Base-by-base conservation (phyloP, 1,140 invertebrate species). In the Drosophila nebulosa region DNA sequence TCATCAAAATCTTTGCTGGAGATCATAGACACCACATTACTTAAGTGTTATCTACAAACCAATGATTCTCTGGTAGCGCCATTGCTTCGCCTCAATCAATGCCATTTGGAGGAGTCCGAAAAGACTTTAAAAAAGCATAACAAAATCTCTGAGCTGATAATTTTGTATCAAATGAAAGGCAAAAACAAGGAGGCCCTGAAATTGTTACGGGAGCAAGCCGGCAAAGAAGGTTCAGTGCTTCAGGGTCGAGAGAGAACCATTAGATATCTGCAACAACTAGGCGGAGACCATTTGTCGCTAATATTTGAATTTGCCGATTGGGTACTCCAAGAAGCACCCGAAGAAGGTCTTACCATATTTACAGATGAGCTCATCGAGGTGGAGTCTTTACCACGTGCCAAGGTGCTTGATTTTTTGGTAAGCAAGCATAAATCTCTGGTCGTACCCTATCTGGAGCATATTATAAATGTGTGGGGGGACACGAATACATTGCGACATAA, bases 1-100 rank as follows among this genome's bases (percentile, higher is more conserved):
- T 76, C 57, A 9, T 79, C 83, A 0, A 93, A 93, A 69, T 81
- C 98, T 72, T 93, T 98, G 30, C 91, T 98, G 18, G 97, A 98
- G 92, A 97, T 99, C 42, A 98, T 99, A 70, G 98, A 99, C 90
- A 99, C 98, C 3, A 99, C 98, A 1, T 92, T 99, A 50, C 92
- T 99, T 0, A 99, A 99, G 91, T 99, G 98, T 92, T 99, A 99
- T 92, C 93, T 99, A 55, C 95, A 98, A 95, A 99, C 97, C 1
- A 99, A 99, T 91, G 97, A 99, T 93, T 97, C 97, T 0, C 92
- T 99, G 36, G 96, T 99, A 4, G 96, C 97, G 0, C 96, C 98
- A 0, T 91, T 99, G 12, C 91, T 99, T 3, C 94, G 98, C 9
- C 92, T 98, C n/a, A 99, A 99, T 92, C 95, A 98, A 89, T 99